Percentiles rank a stretch among this genome's conserved stretches.
Evolutionary conservation across 1,140 invertebrate genomes (phyloP).

Genomic region (Euura lappo): DNA sequence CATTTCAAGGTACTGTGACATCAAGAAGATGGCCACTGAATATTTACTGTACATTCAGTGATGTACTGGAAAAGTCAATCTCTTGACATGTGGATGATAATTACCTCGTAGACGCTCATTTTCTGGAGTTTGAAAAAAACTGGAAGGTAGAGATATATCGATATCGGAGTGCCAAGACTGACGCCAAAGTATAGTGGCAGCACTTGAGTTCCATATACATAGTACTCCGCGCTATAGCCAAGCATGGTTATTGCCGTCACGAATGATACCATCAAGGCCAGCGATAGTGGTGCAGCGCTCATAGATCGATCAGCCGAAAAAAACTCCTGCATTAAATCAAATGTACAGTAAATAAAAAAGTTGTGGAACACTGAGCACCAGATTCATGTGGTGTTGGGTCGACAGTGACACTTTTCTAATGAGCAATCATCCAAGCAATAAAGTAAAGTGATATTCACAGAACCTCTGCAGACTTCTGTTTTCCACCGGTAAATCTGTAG

Average conservation of each 20-base stretch:
- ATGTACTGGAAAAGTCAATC: too few relatives aligned
- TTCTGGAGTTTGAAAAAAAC: slow-evolving; percentile 83
- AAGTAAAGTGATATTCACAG: too few relatives aligned
- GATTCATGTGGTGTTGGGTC: too few relatives aligned
- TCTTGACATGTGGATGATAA: too few relatives aligned
- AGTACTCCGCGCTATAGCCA: slow-evolving; percentile 82
- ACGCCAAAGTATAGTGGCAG: slow-evolving; percentile 81
- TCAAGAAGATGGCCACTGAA: too few relatives aligned
- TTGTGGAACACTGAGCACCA: too few relatives aligned
- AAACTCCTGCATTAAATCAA: too few relatives aligned
- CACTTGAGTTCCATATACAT: slow-evolving; percentile 79
- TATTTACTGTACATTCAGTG: too few relatives aligned
- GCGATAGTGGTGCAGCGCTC: slow-evolving; percentile 76
- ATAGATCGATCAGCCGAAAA: slow-evolving; percentile 77
- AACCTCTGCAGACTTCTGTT: slow-evolving; percentile 79
- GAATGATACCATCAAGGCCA: slow-evolving; percentile 87
- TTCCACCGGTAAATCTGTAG: slow-evolving; percentile 78
- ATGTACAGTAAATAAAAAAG: too few relatives aligned
- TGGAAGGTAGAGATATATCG: slow-evolving; percentile 79
- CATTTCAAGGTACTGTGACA: slow-evolving; percentile 78
- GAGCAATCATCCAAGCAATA: too few relatives aligned
- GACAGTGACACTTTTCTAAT: too few relatives aligned
- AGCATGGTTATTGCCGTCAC: slow-evolving; percentile 90
- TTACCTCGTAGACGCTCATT: slow-evolving; percentile 82
- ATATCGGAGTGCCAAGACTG: slow-evolving; percentile 76